Percentiles rank a stretch among this genome's conserved stretches.
These are phyloP conservation scores for Protobothrops flavoviridis DNA, from an alignment of 2,113 vertebrate genomes.

Conservation along the genomic window DNA sequence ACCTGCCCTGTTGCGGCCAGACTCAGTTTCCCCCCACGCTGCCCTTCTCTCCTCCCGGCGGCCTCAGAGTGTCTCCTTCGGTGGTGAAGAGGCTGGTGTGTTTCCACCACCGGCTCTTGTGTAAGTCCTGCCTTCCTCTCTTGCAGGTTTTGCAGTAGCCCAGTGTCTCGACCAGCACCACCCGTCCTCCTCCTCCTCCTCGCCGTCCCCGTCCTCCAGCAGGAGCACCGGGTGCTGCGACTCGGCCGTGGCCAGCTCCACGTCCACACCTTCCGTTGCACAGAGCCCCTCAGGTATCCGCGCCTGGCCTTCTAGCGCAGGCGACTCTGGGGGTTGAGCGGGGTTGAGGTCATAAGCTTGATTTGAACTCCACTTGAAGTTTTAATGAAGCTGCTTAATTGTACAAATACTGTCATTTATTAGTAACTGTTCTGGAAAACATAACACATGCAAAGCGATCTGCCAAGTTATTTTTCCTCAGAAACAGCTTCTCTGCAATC, in stretches of 20 bases:
- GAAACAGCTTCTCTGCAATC: not conserved
- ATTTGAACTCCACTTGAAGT: not conserved
- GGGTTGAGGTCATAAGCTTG: not conserved
- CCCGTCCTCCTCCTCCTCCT: conserved; percentile 79
- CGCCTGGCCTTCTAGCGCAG: not conserved
- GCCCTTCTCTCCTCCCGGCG: too few relatives aligned
- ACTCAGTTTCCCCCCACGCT: not conserved
- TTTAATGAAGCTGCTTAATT: not conserved
- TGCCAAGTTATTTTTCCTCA: not conserved
- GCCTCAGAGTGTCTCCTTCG: not conserved
- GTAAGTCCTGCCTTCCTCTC: conserved; percentile 8
- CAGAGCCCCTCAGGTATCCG: conserved; percentile 88
- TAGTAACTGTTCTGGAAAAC: not conserved
- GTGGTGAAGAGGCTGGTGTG: too few relatives aligned
- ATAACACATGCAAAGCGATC: not conserved
- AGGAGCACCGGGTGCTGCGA: conserved; percentile 82
- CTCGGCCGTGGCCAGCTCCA: conserved; percentile 79
- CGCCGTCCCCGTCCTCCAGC: conserved; percentile 82
- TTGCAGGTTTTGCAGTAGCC: conserved; percentile 92
- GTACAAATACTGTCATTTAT: accelerated
- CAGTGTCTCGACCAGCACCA: conserved; percentile 87
- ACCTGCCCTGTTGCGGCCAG: too few relatives aligned
- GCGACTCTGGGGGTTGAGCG: not conserved
- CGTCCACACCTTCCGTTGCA: conserved; percentile 72
- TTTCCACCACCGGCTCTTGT: not conserved